Evolutionary conservation across 1,140 invertebrate genomes (phyloP).

Genomic region (Drosophila rufa): DNA sequence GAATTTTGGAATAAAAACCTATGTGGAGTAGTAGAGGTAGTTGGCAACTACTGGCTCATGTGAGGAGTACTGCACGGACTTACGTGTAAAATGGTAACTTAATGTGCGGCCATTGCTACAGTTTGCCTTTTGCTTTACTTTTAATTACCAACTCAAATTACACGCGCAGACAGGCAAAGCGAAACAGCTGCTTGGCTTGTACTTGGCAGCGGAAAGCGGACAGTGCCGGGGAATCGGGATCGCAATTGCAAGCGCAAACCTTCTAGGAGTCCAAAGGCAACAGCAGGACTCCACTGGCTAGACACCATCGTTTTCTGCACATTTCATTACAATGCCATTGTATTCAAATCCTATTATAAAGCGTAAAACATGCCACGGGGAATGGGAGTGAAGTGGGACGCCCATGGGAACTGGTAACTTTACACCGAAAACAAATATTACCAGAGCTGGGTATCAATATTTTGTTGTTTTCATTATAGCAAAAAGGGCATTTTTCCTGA

Average conservation of each 20-base stretch:
- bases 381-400: background rate
- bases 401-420: background rate
- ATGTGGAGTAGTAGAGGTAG: slow-evolving; percentile 15
- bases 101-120: slow-evolving; percentile 55
- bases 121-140: slow-evolving; percentile 78
- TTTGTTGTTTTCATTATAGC: no score
- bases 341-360: slow-evolving; percentile 83
- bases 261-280: slow-evolving; percentile 39
- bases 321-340: slow-evolving; percentile 83
- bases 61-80: slow-evolving; percentile 22
- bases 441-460: no score
- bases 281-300: slow-evolving; percentile 70
- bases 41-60: background rate
- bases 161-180: slow-evolving; percentile 59
- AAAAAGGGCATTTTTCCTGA: no score
- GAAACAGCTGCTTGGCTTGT: slow-evolving; percentile 78
- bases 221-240: slow-evolving; percentile 29
- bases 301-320: slow-evolving; percentile 75
- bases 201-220: slow-evolving; percentile 40
- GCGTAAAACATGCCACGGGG: slow-evolving; percentile 62
- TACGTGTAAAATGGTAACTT: slow-evolving; percentile 58
- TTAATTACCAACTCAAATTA: slow-evolving; percentile 81
- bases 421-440: background rate
- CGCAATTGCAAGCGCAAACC: slow-evolving; percentile 26
- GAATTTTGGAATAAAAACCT: slow-evolving; percentile 23